Base-by-base conservation (phyloP, 35 echinoderm and acorn worm species). In the Hemicentrotus pulcherrimus region DNA sequence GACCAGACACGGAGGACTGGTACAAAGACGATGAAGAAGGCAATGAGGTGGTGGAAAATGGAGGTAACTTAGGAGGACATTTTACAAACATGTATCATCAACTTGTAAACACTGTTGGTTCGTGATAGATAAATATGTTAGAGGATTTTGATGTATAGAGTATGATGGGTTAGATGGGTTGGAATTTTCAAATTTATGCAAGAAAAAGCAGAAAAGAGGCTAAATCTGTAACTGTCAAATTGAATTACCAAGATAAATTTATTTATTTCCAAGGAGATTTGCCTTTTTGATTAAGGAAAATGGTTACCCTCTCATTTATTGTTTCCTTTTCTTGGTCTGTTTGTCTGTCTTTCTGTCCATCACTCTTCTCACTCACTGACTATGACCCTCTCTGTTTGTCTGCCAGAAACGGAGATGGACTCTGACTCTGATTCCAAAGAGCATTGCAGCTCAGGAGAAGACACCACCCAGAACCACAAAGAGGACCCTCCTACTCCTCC, bases 1-100 rank as follows among this genome's bases (percentile, higher is more conserved):
- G 86, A 94, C 98, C 97, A 92, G 96, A 98, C 16, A 96, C 94
- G 60, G 96, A 98, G 47, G 95, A 98, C 91, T 99, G 98, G 98
- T 94, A 55, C 13, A 46, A 97, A 46, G 97, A 97, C 14, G 95
- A 96, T 59, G 96, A 99, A 86, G 95, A 97, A 8, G 95, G 92
- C 19, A 96, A 97, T 48, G 94, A 97, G 91, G 92, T 97, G 6
- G 85, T 95, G 24, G 97, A 98, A 94, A 99, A 99, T 98, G 98
- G 98, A 90, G 98, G 98, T 98, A 92, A 92, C 61, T 86, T 94
- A 32, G 22, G 4, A 31, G 16, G 50, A 32, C 9, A 46, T 94
- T 46, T 48, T 55, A 55, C 28, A 78, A 7, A n/a, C 3, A 28
- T 78, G 4, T 28, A 28, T 78, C 65, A 78, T 78, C 65, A 78